These are phyloP conservation scores for Neodiprion lecontei DNA, from an alignment of 1,140 invertebrate species.

Conservation along the genomic window DNA sequence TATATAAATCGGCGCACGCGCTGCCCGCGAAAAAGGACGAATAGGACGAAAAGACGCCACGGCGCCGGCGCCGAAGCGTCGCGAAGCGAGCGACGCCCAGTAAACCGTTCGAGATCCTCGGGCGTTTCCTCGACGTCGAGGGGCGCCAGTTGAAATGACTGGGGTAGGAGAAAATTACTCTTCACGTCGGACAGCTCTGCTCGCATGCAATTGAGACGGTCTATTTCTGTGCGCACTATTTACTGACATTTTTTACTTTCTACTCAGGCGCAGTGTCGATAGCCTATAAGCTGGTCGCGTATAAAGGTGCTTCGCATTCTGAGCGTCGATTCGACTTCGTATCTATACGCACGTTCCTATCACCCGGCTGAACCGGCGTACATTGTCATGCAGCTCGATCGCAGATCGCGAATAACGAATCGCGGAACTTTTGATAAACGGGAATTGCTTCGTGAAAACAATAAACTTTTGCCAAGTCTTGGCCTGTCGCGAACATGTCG, in stretches of 20 bases:
- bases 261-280: neutral
- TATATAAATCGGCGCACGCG: no score
- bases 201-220: neutral
- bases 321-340: no score
- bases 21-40: constrained; percentile 33
- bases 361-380: no score
- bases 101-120: neutral
- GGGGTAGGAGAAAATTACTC: constrained; percentile 43
- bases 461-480: no score
- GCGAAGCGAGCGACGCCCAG: neutral
- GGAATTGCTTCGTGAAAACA: no score
- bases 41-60: constrained; percentile 13
- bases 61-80: constrained; percentile 40
- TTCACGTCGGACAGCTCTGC: neutral
- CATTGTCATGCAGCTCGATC: no score
- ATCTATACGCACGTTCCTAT: no score
- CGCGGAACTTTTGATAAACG: no score
- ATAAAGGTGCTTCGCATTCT: no score
- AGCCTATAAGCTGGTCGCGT: no score
- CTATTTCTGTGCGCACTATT: constrained; percentile 2
- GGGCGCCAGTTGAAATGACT: constrained; percentile 37
- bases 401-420: no score
- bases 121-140: neutral
- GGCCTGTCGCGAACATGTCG: no score
- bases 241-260: neutral